phyloP scores from a whole-genome alignment of 1,140 invertebrate genomes.

The Diachasma alloeum region DNA sequence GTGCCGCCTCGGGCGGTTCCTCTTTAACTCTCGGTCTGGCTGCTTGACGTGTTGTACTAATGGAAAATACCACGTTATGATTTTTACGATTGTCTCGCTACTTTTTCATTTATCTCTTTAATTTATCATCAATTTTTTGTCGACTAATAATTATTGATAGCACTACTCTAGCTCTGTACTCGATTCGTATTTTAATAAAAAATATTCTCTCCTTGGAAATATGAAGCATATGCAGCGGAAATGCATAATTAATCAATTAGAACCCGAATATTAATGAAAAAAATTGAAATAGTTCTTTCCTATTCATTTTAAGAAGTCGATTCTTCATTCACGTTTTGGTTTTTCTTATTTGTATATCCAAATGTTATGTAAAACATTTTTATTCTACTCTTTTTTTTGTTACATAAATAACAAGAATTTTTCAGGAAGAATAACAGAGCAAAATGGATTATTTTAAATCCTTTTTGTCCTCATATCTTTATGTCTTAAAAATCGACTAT shows the following conservation, averaged over 20 bases:
- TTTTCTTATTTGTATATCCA: neutral
- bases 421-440: neutral
- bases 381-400: neutral
- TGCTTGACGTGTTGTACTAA: constrained; percentile 71
- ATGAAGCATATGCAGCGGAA: neutral
- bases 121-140: neutral
- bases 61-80: constrained; percentile 68
- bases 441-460: neutral
- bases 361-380: neutral
- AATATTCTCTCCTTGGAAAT: neutral
- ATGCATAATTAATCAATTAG: neutral
- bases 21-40: constrained; percentile 67
- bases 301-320: neutral
- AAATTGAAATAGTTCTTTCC: neutral
- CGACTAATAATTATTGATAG: neutral
- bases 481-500: no score
- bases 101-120: neutral
- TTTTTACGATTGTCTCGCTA: constrained; percentile 33
- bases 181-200: neutral
- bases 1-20: constrained; percentile 66
- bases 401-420: neutral
- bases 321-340: neutral
- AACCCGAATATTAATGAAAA: neutral
- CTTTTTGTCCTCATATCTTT: no score
- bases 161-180: neutral